Evolutionary conservation across 1,140 invertebrate genomes (phyloP), one percentile per base, ranked within the genome.

Genomic region (Oedothorax gibbosus): DNA sequence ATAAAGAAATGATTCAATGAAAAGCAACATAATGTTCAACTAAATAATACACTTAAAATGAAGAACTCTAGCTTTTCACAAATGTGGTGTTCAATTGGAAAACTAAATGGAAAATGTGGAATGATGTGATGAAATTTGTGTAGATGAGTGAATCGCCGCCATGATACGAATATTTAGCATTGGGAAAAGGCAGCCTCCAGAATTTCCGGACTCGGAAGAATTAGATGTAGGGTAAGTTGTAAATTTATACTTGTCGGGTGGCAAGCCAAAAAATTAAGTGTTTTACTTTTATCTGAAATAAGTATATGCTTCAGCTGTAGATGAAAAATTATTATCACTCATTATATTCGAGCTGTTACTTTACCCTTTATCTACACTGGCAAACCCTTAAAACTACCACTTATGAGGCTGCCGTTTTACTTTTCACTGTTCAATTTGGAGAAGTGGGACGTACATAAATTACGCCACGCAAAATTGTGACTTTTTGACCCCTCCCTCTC

Each of bases 121-220:
- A 35, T 57, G 12, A 50, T 7, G 11, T 20, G 64, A 64, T 64
- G 49, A 51, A n/a, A n/a, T n/a, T n/a, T 5, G 35, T 35, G 35
- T 35, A 5, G 35, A 35, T 35, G 35, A 35, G 35, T 35, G 35
- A 35, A 35, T 35, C 5, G 35, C 35, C 21, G 54, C 62, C 3
- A 79, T 79, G 77, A 79, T 79, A 18, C 62, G 77, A 15, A 79
- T 79, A 68, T 68, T 79, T 68, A 79, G 64, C 68, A 20, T 79
- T 12, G 62, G 64, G 21, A 79, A 79, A 35, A 79, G 35, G 35
- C 62, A 49, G 54, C 77, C 77, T 54, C 50, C 77, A 18, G 72
- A 21, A 75, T 75, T 51, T 57, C 53, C 77, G 50, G 51, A 75
- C 20, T 49, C 60, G 35, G 77, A 79, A 68, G 77, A 79, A 0